These are phyloP conservation scores for Oscheius sp. DNA, from an alignment of 2,888 invertebrate genomes.

Conservation along the genomic window DNA sequence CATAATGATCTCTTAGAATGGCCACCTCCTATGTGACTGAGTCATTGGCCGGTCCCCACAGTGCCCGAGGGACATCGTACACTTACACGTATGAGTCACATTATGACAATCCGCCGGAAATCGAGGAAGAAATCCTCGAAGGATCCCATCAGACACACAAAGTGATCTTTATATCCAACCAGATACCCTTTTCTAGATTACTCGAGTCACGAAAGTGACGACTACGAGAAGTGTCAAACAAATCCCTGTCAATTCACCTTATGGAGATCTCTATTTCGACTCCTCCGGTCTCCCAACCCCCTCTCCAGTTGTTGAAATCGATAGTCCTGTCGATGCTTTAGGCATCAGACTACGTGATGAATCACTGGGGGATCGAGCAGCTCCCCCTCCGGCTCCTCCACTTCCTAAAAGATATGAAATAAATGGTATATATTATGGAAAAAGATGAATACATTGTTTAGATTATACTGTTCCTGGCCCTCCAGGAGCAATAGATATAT, in stretches of 20 bases:
- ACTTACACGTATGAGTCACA: constrained; percentile 67
- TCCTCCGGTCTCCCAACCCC: constrained; percentile 58
- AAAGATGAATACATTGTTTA: background rate
- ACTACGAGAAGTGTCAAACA: constrained; percentile 69
- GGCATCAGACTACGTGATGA: constrained; percentile 37
- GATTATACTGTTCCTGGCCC: constrained; percentile 28
- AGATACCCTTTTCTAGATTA: constrained; percentile 54
- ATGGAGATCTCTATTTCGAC: constrained; percentile 67
- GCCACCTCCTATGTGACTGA: constrained; percentile 67
- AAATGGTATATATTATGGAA: background rate
- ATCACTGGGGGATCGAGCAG: constrained; percentile 37
- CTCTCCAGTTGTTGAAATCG: constrained; percentile 41
- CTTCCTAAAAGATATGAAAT: constrained; percentile 27
- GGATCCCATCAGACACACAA: constrained; percentile 52
- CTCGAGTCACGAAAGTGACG: constrained; percentile 70
- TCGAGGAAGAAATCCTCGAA: constrained; percentile 47
- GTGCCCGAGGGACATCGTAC: constrained; percentile 63
- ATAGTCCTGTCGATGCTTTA: constrained; percentile 23
- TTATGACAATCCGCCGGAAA: constrained; percentile 58
- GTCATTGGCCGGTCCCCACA: constrained; percentile 58
- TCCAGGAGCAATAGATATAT: constrained; percentile 66
- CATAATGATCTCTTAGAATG: constrained; percentile 54
- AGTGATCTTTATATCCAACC: constrained; percentile 11
- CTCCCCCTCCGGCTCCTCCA: constrained; percentile 52
- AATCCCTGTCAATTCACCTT: constrained; percentile 63